A percentile compares a stretch with the other conserved stretches of the same genome.
These are phyloP conservation scores for Rhagonycha lutea DNA, from an alignment of 2,888 invertebrate genomes.

Conservation along the genomic window DNA sequence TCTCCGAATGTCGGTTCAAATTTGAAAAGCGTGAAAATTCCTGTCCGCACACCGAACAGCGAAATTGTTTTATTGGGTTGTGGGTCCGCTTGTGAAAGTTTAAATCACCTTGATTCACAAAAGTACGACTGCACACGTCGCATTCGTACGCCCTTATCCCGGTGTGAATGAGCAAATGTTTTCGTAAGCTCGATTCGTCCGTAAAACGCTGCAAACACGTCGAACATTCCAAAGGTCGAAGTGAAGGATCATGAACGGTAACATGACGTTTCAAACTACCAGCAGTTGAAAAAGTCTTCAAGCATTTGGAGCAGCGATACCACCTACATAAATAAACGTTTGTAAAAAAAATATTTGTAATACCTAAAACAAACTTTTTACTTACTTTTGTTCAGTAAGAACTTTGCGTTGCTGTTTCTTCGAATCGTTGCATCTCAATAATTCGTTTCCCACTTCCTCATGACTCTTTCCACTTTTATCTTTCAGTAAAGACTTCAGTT, in stretches of 20 bases:
- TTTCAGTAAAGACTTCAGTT: slow-evolving; percentile 28
- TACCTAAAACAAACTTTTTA: not conserved
- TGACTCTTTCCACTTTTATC: not conserved
- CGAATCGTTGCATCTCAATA: not conserved
- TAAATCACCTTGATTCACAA: slow-evolving; percentile 52
- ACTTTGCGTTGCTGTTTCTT: not conserved
- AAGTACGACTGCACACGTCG: slow-evolving; percentile 54
- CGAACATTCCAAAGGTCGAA: slow-evolving; percentile 53
- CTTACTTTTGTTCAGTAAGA: slow-evolving; percentile 1
- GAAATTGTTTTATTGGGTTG: slow-evolving; percentile 40
- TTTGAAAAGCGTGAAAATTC: slow-evolving; percentile 35
- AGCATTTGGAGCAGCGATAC: slow-evolving; percentile 51
- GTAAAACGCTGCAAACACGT: slow-evolving; percentile 54
- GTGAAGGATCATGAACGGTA: slow-evolving; percentile 52
- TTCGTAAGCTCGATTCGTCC: slow-evolving; percentile 52
- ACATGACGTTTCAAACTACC: slow-evolving; percentile 54
- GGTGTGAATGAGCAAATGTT: slow-evolving; percentile 55
- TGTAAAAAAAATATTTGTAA: slow-evolving; percentile 37
- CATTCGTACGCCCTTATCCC: slow-evolving; percentile 43
- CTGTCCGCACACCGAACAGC: slow-evolving; percentile 36
- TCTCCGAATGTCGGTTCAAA: slow-evolving; percentile 34
- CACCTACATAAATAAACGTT: slow-evolving; percentile 23
- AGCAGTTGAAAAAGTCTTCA: slow-evolving; percentile 53
- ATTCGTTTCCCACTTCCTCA: not conserved
- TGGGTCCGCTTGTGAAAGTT: slow-evolving; percentile 54